These are phyloP conservation scores for Ecliptopera silaceata DNA, from an alignment of 2,888 invertebrate species.

Conservation along the genomic window DNA sequence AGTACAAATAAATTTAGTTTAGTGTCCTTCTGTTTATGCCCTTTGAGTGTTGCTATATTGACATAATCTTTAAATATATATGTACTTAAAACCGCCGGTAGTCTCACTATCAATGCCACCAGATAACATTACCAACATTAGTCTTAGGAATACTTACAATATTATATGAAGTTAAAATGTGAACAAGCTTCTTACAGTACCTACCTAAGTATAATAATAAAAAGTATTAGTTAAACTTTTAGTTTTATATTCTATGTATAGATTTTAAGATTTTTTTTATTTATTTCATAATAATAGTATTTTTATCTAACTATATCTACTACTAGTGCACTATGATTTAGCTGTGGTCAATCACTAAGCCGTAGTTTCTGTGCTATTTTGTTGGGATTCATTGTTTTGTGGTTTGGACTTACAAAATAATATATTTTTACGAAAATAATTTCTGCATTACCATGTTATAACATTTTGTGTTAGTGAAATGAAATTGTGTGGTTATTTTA, in stretches of 20 bases:
- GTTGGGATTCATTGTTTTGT: conserved; percentile 2
- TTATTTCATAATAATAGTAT: conserved; percentile 74
- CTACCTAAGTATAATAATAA: conserved; percentile 78
- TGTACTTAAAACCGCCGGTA: conserved; percentile 51
- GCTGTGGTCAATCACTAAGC: conserved; percentile 79
- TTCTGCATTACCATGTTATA: conserved; percentile 8
- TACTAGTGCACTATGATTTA: conserved; percentile 79
- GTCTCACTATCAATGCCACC: conserved; percentile 67
- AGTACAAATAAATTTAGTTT: no score
- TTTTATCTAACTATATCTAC: conserved; percentile 79
- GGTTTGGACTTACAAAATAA: conserved; percentile 18
- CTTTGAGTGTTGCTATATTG: neutral
- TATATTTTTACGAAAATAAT: conserved; percentile 34
- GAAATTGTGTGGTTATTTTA: neutral
- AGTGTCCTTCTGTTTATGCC: no score
- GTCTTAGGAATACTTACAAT: conserved; percentile 74
- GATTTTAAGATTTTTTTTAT: conserved; percentile 76
- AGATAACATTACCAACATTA: conserved; percentile 55
- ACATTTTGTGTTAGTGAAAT: conserved; percentile 11
- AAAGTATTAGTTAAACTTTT: conserved; percentile 81
- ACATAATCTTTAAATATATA: conserved; percentile 39
- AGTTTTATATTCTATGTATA: conserved; percentile 81
- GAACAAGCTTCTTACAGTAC: conserved; percentile 81
- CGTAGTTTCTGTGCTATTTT: conserved; percentile 58
- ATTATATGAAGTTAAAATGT: conserved; percentile 82